Base-by-base conservation (phyloP, 2,797 vertebrate species). In the Cyprinodon diabolis region DNA sequence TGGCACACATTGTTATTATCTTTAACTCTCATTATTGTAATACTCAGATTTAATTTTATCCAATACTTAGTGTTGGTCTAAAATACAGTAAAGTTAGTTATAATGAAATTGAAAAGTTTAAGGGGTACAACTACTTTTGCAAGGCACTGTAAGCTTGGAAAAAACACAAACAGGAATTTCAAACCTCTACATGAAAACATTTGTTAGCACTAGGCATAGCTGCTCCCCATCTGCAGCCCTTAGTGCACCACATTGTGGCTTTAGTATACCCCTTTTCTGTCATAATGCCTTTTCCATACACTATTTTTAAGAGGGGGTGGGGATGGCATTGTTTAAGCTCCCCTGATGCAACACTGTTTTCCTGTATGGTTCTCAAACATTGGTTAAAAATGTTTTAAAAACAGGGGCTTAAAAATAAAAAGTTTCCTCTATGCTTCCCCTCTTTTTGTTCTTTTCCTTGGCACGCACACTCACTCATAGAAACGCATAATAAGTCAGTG, bases 281-380 rank as follows among this genome's bases (percentile, higher is more conserved):
- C 86, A 90, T 94, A 95, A 94, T 94, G 94, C 93, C 94, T 84
- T 90, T 87, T 85, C 75, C 71, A 91, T 81, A 78, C 80, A 30
- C 30, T 30, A 30, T 30, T 30, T 30, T 30, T 30, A 30, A 30
- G 30, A 30, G 30, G 30, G 30, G 30, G 30, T 30, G 2, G 62
- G 11, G 37, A 43, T 43, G 37, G 17, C 37, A 8, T 63, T 63
- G 37, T n/a, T 43, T 43, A 43, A 11, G 1, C 4, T 63, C 35
- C 21, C n/a, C 19, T n/a, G 37, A 67, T 66, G 10, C 45, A 57
- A 71, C 35, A 21, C 66, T 77, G 77, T 68, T 80, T 25, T 14
- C 77, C 74, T 74, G 30, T 75, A 82, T 72, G 63, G 52, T 78
- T 86, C 71, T 43, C 63, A 78, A 58, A 71, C 45, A 23, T 54